Evolutionary conservation across 1,140 invertebrate species (phyloP), one percentile per base, ranked within the genome.

Genomic region (Bombyx mandarina): DNA sequence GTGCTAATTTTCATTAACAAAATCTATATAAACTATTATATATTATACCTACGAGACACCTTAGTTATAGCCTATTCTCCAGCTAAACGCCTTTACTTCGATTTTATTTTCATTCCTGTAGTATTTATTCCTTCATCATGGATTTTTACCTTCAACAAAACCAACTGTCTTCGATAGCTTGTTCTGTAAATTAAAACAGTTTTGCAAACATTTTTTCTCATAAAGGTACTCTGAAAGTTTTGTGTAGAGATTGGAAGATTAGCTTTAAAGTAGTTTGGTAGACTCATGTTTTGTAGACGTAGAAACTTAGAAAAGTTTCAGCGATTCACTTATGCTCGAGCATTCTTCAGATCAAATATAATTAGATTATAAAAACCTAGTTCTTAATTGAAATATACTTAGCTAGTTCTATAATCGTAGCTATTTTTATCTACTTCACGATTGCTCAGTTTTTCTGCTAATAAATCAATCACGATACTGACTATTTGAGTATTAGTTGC

Each of bases 121-220:
- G 69, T 67, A 62, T 60, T 64, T 18, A 64, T 68, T 65, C 63
- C 65, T 66, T 72, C 57, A 66, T 68, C 64, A 56, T 62, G 52
- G 66, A 61, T 61, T 51, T 18, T 68, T 57, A 65, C 56, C 58
- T 54, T 69, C 56, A 59, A 67, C 48, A 63, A 69, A 62, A 48
- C 58, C 56, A 65, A 62, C 63, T 67, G 56, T 70, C 79, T 79
- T 75, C 76, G 79, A 82, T 83, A 80, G 81, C 79, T 79, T 86
- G 18, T 71, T 67, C 73, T 73, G 66, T 51, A 60, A 77, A 74
- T 63, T 65, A 72, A 67, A 83, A 87, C 84, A 87, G 84, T 87
- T 87, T 85, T 87, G 83, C 83, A 87, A 87, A 87, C 83, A 87
- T 87, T 87, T 86, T 87, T 87, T 86, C 83, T 86, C 82, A 86